Base-by-base conservation (phyloP, 2,797 vertebrate species). In the Ciconia nigra region DNA sequence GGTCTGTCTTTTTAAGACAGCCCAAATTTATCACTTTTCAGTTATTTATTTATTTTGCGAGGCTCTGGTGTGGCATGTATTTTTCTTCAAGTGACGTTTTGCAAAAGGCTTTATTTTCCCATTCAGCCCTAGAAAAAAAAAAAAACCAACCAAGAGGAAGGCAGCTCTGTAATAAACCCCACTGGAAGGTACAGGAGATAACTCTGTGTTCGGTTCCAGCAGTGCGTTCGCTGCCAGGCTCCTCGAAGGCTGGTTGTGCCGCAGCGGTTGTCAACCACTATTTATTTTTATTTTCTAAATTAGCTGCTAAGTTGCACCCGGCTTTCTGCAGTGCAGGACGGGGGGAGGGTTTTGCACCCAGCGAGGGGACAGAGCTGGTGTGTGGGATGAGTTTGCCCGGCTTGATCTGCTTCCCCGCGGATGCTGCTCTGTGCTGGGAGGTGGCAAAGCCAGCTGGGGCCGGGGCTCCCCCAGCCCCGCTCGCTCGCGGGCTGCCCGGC, bases 1-100 rank as follows among this genome's bases (percentile, higher is more conserved):
- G 97, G 96, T 81, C 97, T 98, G 98, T 98, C 98, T 98, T 98
- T 92, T 95, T 67, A 86, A 97, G 97, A 98, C 97, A 98, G 97
- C 96, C 97, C 85, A 86, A 98, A 98, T 98, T 98, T 96, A 98
- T 98, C 98, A 98, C 97, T 96, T 95, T 73, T 89, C 59, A 7
- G 54, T 92, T 92, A 72, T 89, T 96, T 96, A 94, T 96, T 95
- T 96, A 96, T 95, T 97, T 95, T 17, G 81, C 10, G 15, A 77
- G 83, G 57, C 96, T 96, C 91, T 69, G 47, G 93, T 69, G 98
- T 96, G 97, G 97, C 89, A 78, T 91, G 97, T 94, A 93, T 97
- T 95, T 94, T 62, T 94, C 95, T 96, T 94, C 87, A 78, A 97
- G 96, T 97, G 97, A 97, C 61, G 91, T 90, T 97, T 97, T 62